phyloP scores from a whole-genome alignment of 2,888 invertebrate species.

The Plebejus anna region DNA sequence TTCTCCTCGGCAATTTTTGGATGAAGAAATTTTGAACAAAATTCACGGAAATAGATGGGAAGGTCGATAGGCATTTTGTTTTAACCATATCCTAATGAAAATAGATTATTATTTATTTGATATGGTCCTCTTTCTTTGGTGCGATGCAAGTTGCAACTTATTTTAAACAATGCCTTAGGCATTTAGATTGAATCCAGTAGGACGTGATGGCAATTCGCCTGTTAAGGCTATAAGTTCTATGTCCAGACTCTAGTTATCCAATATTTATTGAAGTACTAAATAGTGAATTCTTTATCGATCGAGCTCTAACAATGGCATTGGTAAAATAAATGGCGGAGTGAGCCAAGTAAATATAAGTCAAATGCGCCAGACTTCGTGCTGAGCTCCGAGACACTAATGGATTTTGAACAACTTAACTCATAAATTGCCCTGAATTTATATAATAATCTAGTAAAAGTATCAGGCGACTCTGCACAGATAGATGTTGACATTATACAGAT shows the following conservation, averaged over 20 bases:
- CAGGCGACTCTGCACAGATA: background rate
- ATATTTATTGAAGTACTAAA: background rate
- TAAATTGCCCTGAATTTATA: conserved; percentile 24
- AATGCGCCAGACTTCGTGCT: conserved; percentile 15
- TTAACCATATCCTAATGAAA: too few relatives aligned
- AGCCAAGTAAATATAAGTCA: conserved; percentile 17
- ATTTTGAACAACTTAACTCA: conserved; percentile 23
- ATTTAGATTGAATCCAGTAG: too few relatives aligned
- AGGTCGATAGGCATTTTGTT: too few relatives aligned
- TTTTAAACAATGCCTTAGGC: too few relatives aligned
- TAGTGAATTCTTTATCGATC: background rate
- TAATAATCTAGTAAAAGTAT: conserved; percentile 20
- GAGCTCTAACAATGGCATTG: background rate
- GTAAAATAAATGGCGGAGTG: conserved; percentile 12
- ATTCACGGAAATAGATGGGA: background rate
- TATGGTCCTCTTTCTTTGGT: too few relatives aligned
- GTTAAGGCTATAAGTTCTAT: background rate
- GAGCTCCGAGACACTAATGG: conserved; percentile 11
- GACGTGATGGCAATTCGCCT: too few relatives aligned
- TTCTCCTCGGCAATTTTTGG: background rate
- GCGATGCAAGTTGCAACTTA: too few relatives aligned
- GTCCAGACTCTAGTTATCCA: background rate
- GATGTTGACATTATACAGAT: conserved; percentile 5
- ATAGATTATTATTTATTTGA: too few relatives aligned
- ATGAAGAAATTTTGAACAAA: background rate